Conservation (phyloP, 2,888 invertebrate species). For the Liopterus haemorrhoidalis region DNA sequence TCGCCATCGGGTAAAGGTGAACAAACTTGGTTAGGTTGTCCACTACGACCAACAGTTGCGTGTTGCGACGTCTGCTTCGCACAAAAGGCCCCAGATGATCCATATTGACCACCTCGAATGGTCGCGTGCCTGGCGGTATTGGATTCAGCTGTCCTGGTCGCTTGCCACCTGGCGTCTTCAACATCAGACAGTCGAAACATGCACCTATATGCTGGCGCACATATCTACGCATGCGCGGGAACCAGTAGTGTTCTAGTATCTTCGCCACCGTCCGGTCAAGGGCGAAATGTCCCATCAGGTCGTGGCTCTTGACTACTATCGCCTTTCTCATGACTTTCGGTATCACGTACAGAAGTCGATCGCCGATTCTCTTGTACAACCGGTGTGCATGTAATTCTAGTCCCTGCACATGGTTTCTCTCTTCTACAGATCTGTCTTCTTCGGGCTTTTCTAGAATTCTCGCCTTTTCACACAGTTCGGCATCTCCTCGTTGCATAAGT, state of each 20-base stretch:
- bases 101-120: not conserved
- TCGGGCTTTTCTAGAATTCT: too few relatives aligned
- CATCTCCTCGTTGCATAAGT: too few relatives aligned
- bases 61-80: not conserved
- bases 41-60: not conserved
- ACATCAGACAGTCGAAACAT: not conserved
- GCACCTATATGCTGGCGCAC: not conserved
- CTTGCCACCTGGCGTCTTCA: not conserved
- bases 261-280: not conserved
- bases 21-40: constrained; percentile 2
- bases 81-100: not conserved
- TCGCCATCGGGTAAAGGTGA: constrained; percentile 2
- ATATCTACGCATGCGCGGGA: constrained; percentile 2
- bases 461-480: too few relatives aligned
- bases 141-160: not conserved
- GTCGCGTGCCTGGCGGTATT: not conserved
- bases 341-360: not conserved
- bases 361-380: not conserved
- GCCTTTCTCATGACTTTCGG: constrained; percentile 1
- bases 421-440: too few relatives aligned
- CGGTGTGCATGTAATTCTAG: not conserved
- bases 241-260: constrained; percentile 7
- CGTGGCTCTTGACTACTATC: not conserved
- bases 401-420: too few relatives aligned
- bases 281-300: not conserved